Percentiles rank a stretch among this genome's conserved stretches.
Conservation (phyloP, 2,113 vertebrate genomes). For the Glaucidium brasilianum region DNA sequence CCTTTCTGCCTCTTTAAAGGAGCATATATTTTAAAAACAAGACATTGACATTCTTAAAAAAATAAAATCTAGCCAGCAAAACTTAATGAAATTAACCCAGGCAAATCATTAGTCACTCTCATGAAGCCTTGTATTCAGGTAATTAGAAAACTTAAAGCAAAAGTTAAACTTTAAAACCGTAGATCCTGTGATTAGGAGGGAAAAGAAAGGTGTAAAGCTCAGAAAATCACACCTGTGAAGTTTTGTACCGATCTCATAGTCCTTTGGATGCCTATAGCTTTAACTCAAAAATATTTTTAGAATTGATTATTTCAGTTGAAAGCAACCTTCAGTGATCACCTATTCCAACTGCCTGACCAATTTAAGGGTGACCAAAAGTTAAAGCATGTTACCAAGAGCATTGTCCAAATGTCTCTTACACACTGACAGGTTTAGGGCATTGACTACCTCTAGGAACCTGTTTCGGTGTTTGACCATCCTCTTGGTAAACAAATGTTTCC, state of each 20-base stretch:
- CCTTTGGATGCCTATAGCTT: background rate
- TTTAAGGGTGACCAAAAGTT: background rate
- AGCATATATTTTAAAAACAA: background rate
- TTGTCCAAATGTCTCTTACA: background rate
- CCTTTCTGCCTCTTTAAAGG: background rate
- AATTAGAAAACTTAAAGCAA: background rate
- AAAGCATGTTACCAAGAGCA: background rate
- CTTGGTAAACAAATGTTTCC: background rate
- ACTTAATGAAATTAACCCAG: background rate
- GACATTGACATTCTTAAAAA: background rate
- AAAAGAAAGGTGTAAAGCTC: background rate
- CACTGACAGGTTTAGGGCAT: background rate
- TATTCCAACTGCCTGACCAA: background rate
- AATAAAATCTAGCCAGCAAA: background rate
- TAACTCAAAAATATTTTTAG: background rate
- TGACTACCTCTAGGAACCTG: rapidly evolving
- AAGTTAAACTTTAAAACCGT: background rate
- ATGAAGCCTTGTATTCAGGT: background rate
- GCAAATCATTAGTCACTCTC: background rate
- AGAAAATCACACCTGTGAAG: background rate
- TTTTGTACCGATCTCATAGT: background rate
- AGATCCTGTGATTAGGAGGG: background rate
- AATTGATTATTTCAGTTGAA: background rate
- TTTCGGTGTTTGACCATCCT: background rate
- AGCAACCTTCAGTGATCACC: rapidly evolving